Conservation (phyloP, 2,113 vertebrate species). For the Crotophaga sulcirostris region DNA sequence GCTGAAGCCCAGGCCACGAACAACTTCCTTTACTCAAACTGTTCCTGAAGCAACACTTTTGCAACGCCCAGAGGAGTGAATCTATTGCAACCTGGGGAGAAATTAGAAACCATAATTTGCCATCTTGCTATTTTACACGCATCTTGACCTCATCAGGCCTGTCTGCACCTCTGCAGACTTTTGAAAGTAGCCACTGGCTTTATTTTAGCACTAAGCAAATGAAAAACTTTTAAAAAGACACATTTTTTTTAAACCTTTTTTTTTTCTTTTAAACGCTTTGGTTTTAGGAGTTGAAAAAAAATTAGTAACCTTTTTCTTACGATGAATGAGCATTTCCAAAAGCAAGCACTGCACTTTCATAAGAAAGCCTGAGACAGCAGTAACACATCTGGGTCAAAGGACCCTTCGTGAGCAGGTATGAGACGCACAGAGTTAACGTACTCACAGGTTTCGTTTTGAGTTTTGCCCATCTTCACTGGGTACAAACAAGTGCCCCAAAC, state of each 20-base stretch:
- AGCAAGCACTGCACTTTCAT: conserved; percentile 15
- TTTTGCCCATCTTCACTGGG: background rate
- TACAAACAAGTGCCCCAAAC: background rate
- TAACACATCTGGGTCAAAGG: background rate
- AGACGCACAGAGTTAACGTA: background rate
- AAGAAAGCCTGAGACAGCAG: conserved; percentile 17
- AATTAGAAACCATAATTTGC: background rate
- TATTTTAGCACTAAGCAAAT: background rate
- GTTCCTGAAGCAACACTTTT: background rate
- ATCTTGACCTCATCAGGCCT: background rate
- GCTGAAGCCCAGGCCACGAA: background rate
- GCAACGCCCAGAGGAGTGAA: background rate
- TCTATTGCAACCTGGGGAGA: background rate
- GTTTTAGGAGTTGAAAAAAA: background rate
- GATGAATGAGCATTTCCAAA: conserved; percentile 16
- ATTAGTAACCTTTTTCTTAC: background rate
- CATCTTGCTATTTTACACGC: background rate
- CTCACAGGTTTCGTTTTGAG: background rate
- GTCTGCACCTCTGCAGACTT: background rate
- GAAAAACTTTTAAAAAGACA: background rate
- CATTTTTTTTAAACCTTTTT: background rate
- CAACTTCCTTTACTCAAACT: conserved; percentile 23
- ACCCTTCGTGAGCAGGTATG: background rate
- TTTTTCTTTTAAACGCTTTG: background rate
- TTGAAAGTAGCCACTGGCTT: background rate